phyloP scores from a whole-genome alignment of 2,797 vertebrate genomes.

The Melanotaenia trifasciata region DNA sequence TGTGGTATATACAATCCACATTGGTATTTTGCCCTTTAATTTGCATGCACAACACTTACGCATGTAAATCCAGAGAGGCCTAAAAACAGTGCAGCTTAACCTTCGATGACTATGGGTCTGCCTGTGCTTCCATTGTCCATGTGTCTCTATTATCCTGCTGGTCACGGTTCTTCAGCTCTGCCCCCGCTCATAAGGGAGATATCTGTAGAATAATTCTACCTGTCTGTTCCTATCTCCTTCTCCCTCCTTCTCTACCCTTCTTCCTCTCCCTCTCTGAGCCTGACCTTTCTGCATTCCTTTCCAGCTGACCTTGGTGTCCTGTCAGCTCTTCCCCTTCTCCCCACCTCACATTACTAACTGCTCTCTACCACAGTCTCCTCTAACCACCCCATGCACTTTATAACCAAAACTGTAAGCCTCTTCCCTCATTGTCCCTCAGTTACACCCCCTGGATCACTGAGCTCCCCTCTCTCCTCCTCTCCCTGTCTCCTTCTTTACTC shows the following conservation, averaged over 20 bases:
- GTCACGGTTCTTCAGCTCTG: conserved; percentile 66
- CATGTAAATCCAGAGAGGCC: conserved; percentile 42
- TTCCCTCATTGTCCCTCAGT: conserved; percentile 49
- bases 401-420: conserved; percentile 44
- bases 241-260: conserved; percentile 20
- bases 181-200: conserved; percentile 65
- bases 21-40: conserved; percentile 39
- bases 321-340: conserved; percentile 53
- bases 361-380: conserved; percentile 18
- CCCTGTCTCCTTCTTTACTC: conserved; percentile 60
- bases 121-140: conserved; percentile 68
- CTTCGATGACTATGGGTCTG: conserved; percentile 55
- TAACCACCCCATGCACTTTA: conserved; percentile 32
- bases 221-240: conserved; percentile 72
- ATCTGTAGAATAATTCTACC: conserved; percentile 76
- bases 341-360: conserved; percentile 51
- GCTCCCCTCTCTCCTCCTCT: conserved; percentile 58
- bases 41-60: conserved; percentile 38
- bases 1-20: conserved; percentile 22
- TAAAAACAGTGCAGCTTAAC: conserved; percentile 58
- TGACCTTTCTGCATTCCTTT: conserved; percentile 74
- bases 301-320: conserved; percentile 75
- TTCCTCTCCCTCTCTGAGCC: conserved; percentile 24
- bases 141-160: conserved; percentile 75
- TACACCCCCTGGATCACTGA: conserved; percentile 67